Conservation (phyloP, 53 echinoderm and acorn worm genomes). For the Apostichopus leukothele region DNA sequence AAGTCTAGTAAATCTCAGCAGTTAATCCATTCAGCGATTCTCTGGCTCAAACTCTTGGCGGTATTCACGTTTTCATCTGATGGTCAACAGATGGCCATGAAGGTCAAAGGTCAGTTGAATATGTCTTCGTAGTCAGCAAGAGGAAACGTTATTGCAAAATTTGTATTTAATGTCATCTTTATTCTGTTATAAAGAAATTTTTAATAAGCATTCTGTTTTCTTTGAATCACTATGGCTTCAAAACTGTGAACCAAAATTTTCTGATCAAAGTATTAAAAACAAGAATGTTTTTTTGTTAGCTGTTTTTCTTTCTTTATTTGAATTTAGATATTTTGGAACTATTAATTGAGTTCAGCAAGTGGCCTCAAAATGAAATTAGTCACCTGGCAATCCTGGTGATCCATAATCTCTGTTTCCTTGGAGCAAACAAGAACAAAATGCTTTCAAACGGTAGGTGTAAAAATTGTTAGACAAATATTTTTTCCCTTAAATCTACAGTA, state of each 20-base stretch:
- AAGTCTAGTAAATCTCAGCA: slow-evolving; percentile 58
- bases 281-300: not conserved
- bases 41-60: slow-evolving; percentile 87
- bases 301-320: not conserved
- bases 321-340: slow-evolving; percentile 67
- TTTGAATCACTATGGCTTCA: too few species aligned
- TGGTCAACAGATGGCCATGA: slow-evolving; percentile 96
- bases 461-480: too few species aligned
- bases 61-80: slow-evolving; percentile 84
- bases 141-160: too few species aligned
- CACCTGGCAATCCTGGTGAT: slow-evolving; percentile 63
- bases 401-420: slow-evolving; percentile 87
- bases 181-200: too few species aligned
- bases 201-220: too few species aligned
- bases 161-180: too few species aligned
- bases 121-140: not conserved
- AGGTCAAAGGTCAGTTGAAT: slow-evolving; percentile 72
- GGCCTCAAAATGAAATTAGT: slow-evolving; percentile 44
- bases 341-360: slow-evolving; percentile 68
- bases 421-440: slow-evolving; percentile 80
- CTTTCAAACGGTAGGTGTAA: slow-evolving; percentile 73
- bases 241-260: too few species aligned
- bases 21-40: slow-evolving; percentile 54
- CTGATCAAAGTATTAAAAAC: too few species aligned
- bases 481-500: too few species aligned